These are phyloP conservation scores for Cyrtonyx montezumae DNA, from an alignment of 2,113 vertebrate genomes.

Conservation along the genomic window DNA sequence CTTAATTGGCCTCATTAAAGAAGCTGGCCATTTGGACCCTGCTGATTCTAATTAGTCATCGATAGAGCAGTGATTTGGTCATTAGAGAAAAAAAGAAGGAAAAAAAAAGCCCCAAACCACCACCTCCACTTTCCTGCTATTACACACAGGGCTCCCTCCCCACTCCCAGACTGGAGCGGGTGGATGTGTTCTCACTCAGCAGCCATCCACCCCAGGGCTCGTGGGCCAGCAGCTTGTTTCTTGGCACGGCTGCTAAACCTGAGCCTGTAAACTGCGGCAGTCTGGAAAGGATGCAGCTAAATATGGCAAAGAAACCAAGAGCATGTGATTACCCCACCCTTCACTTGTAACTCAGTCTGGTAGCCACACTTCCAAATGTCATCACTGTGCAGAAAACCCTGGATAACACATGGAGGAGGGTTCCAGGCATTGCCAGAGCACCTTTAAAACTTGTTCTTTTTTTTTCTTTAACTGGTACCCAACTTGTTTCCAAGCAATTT, in stretches of 20 bases:
- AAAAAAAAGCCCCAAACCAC: neutral
- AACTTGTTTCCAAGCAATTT: neutral
- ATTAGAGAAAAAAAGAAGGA: neutral
- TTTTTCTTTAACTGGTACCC: neutral
- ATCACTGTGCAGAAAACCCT: conserved; percentile 19
- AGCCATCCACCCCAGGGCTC: conserved; percentile 30
- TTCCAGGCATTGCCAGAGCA: neutral
- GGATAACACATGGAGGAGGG: neutral
- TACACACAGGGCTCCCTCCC: neutral
- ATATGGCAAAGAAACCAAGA: conserved; percentile 45
- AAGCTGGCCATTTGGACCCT: conserved; percentile 22
- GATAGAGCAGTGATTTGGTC: neutral
- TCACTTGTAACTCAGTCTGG: conserved; percentile 34
- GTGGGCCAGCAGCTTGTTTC: conserved; percentile 43
- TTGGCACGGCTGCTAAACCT: conserved; percentile 30
- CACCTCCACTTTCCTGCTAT: neutral
- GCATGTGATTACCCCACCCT: conserved; percentile 55
- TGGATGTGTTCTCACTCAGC: conserved; percentile 30
- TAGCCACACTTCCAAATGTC: conserved; percentile 20
- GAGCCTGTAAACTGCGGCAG: neutral
- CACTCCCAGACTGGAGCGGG: neutral
- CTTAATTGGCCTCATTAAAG: conserved; percentile 58
- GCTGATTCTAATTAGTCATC: conserved; percentile 60
- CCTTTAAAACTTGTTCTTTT: neutral
- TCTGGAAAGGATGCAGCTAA: conserved; percentile 43